Evolutionary conservation across 1,140 invertebrate genomes (phyloP).

Genomic region (Ceratina australensis): DNA sequence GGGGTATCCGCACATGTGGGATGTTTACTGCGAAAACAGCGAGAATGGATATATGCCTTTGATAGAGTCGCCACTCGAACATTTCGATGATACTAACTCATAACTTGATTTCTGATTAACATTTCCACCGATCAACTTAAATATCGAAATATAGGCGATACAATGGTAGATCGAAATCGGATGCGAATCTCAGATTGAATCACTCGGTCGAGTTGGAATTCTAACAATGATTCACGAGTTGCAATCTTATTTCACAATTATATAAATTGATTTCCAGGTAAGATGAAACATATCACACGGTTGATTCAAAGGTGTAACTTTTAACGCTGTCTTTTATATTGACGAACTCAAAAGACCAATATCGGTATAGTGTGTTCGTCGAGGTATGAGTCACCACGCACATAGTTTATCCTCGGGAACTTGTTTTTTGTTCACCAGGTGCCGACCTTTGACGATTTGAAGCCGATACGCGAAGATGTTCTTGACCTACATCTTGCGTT

Average conservation of each 20-base stretch:
- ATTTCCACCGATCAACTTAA: too few species aligned
- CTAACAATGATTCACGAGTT: not conserved
- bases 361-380: too few species aligned
- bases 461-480: constrained; percentile 18
- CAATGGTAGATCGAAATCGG: too few species aligned
- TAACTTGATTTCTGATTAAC: too few species aligned
- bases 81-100: not conserved
- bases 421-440: constrained; percentile 7
- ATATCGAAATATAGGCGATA: too few species aligned
- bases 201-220: not conserved
- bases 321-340: too few species aligned
- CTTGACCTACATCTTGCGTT: constrained; percentile 2
- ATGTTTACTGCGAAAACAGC: constrained; percentile 8
- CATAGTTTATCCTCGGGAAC: not conserved
- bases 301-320: too few species aligned
- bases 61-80: too few species aligned
- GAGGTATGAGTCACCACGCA: not conserved
- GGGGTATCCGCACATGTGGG: constrained; percentile 17
- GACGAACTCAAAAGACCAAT: too few species aligned
- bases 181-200: not conserved
- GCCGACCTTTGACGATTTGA: not conserved
- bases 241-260: not conserved
- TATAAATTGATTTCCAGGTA: too few species aligned
- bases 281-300: too few species aligned
- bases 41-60: not conserved